Percentiles rank a stretch among this genome's conserved stretches.
These are phyloP conservation scores for Cylindroiulus punctatus DNA, from an alignment of 2,888 invertebrate genomes.

Conservation along the genomic window DNA sequence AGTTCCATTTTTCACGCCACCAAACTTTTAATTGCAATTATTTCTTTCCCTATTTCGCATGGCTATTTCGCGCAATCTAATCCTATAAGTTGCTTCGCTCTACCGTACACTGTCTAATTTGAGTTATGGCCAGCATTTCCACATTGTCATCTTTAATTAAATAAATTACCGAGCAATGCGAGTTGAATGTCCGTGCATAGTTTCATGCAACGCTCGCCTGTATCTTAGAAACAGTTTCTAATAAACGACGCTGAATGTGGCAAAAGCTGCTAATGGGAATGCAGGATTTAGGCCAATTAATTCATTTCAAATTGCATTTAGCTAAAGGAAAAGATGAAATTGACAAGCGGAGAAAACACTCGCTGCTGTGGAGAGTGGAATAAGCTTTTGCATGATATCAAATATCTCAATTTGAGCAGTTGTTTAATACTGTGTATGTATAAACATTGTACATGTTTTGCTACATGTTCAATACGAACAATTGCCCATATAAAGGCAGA, in stretches of 20 bases:
- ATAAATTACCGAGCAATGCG: conserved; percentile 12
- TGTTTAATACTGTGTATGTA: no score
- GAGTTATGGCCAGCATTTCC: conserved; percentile 38
- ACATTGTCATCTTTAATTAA: conserved; percentile 42
- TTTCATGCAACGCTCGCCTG: not conserved
- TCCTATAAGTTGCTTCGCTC: conserved; percentile 26
- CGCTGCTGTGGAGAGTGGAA: not conserved
- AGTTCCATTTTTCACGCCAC: not conserved
- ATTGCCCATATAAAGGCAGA: no score
- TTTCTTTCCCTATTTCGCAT: not conserved
- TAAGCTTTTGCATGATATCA: not conserved
- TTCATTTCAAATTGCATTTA: not conserved
- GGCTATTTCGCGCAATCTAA: not conserved
- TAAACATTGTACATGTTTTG: no score
- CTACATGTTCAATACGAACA: no score
- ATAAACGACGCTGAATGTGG: not conserved
- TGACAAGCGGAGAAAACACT: not conserved
- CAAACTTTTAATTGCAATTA: conserved; percentile 38
- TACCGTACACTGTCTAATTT: conserved; percentile 33
- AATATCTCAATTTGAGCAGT: not conserved
- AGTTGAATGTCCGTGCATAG: conserved; percentile 19
- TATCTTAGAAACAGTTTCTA: not conserved
- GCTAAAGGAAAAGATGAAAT: not conserved
- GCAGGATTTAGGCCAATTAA: conserved; percentile 12
- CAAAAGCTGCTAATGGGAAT: not conserved